Conservation (phyloP, 2,113 vertebrate genomes). For the Nesogale talazaci region DNA sequence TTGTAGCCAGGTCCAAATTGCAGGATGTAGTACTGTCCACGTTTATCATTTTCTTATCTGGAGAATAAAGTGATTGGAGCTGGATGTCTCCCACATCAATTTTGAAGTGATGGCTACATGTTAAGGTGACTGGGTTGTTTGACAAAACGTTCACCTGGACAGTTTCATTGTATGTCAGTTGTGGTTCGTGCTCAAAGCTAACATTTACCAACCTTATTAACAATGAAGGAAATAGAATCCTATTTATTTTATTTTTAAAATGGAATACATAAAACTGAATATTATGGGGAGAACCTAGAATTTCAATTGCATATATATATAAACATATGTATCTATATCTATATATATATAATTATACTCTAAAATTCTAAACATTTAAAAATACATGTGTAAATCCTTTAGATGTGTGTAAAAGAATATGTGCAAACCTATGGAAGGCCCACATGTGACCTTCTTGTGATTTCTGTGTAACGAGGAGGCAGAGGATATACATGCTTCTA, state of each 20-base stretch:
- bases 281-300: not conserved
- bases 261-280: not conserved
- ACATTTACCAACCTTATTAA: conserved; percentile 7
- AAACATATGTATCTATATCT: too few relatives aligned
- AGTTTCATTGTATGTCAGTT: not conserved
- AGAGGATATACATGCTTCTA: too few relatives aligned
- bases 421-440: too few relatives aligned
- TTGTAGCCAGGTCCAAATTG: not conserved
- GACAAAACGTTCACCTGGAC: not conserved
- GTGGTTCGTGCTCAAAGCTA: not conserved
- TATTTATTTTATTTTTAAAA: conserved; percentile 1
- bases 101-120: not conserved
- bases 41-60: not conserved
- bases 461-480: too few relatives aligned
- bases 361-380: not conserved
- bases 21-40: not conserved
- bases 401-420: too few relatives aligned
- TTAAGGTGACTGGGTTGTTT: not conserved
- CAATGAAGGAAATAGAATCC: not conserved
- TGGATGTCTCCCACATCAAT: not conserved
- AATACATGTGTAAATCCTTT: not conserved
- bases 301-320: not conserved
- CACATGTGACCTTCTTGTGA: too few relatives aligned
- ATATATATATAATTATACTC: not conserved
- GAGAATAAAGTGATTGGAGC: not conserved